Evolutionary conservation across 2,797 vertebrate genomes (phyloP).

Genomic region (Myiotriccus ornatus): DNA sequence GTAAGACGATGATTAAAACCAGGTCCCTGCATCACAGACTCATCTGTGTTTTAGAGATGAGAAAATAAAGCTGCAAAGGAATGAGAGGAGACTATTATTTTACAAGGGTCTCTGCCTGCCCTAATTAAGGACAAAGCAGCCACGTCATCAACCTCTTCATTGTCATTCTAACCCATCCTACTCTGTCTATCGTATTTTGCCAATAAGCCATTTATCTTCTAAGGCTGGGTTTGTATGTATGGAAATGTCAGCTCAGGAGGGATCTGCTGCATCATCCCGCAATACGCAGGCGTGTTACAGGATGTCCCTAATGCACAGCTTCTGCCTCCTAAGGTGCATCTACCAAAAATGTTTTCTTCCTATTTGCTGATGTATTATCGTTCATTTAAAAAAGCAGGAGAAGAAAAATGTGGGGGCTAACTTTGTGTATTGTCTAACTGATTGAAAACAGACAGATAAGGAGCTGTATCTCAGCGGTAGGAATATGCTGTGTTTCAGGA

Average conservation of each 20-base stretch:
- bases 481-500: background rate
- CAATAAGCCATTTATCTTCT: background rate
- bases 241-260: background rate
- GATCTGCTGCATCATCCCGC: constrained; percentile 8
- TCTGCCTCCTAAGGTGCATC: background rate
- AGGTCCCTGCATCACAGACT: background rate
- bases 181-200: background rate
- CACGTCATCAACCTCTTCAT: background rate
- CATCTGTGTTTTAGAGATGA: background rate
- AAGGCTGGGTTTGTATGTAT: no score
- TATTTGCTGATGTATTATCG: background rate
- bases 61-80: background rate
- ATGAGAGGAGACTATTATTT: background rate
- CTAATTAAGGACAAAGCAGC: background rate
- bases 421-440: background rate
- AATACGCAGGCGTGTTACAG: background rate
- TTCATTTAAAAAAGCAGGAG: background rate
- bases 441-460: background rate
- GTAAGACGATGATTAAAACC: constrained; percentile 26
- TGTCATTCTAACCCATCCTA: background rate
- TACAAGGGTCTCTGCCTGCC: background rate
- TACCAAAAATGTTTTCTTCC: background rate
- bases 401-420: background rate
- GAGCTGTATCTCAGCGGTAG: background rate
- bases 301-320: background rate